Conservation (phyloP, 2,888 invertebrate genomes). For the Alcis repandata region DNA sequence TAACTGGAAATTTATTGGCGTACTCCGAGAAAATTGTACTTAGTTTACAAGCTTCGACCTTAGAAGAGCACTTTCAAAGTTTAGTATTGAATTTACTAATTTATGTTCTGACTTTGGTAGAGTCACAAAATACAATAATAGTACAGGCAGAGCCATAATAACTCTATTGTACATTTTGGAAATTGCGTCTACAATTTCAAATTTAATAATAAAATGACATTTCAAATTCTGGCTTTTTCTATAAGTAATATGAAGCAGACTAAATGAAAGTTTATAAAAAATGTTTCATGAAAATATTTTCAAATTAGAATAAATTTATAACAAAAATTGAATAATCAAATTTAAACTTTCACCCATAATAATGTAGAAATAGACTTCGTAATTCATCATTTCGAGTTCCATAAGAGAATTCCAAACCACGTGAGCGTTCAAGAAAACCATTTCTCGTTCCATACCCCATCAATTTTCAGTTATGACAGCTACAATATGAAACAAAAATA, state of each 20-base stretch:
- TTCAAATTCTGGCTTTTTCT: no score
- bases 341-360: neutral
- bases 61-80: neutral
- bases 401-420: conserved; percentile 11
- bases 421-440: conserved; percentile 20
- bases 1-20: conserved; percentile 5
- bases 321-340: neutral
- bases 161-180: no score
- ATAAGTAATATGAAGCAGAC: no score
- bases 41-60: neutral
- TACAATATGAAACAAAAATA: conserved; percentile 27
- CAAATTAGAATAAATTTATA: neutral
- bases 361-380: neutral
- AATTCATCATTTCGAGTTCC: neutral
- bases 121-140: no score
- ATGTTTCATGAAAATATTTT: no score
- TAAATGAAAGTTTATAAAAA: no score
- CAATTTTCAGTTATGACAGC: conserved; percentile 33
- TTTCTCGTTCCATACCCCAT: conserved; percentile 28
- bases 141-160: no score
- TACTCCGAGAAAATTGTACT: neutral
- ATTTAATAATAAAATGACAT: no score
- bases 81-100: no score
- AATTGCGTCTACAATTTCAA: no score
- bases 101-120: no score